phyloP scores from a whole-genome alignment of 1,140 invertebrate species.

The Drosophila repleta region DNA sequence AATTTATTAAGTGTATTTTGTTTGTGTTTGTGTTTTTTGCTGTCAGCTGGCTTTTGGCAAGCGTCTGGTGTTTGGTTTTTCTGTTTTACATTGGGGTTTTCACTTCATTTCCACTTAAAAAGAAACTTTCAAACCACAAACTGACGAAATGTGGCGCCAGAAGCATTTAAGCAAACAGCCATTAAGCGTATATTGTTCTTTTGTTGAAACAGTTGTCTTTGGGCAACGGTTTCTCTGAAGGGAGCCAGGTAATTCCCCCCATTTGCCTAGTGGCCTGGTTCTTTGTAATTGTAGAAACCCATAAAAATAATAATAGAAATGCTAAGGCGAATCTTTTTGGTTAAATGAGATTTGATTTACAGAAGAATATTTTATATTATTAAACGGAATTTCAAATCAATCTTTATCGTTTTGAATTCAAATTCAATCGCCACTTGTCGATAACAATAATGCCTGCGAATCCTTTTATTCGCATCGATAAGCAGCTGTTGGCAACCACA shows the following conservation, averaged over 20 bases:
- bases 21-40: slow-evolving; percentile 1
- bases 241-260: slow-evolving; percentile 56
- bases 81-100: slow-evolving; percentile 41
- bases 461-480: too few relatives aligned
- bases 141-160: slow-evolving; percentile 34
- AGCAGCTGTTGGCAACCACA: too few relatives aligned
- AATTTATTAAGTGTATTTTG: slow-evolving; percentile 60
- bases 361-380: too few relatives aligned
- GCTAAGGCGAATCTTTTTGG: too few relatives aligned
- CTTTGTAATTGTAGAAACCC: slow-evolving; percentile 3
- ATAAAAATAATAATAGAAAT: too few relatives aligned
- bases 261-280: slow-evolving; percentile 51
- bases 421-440: too few relatives aligned
- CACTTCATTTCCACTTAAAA: slow-evolving; percentile 42
- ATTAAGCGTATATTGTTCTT: slow-evolving; percentile 46
- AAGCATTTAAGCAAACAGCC: slow-evolving; percentile 38
- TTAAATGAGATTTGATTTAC: too few relatives aligned
- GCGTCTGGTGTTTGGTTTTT: slow-evolving; percentile 43
- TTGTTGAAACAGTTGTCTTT: slow-evolving; percentile 67
- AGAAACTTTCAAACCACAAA: slow-evolving; percentile 45
- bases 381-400: too few relatives aligned
- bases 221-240: slow-evolving; percentile 7
- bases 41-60: slow-evolving; percentile 44
- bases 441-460: too few relatives aligned
- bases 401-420: too few relatives aligned